phyloP scores from a whole-genome alignment of 2,888 invertebrate genomes.

The Plebejus anna region DNA sequence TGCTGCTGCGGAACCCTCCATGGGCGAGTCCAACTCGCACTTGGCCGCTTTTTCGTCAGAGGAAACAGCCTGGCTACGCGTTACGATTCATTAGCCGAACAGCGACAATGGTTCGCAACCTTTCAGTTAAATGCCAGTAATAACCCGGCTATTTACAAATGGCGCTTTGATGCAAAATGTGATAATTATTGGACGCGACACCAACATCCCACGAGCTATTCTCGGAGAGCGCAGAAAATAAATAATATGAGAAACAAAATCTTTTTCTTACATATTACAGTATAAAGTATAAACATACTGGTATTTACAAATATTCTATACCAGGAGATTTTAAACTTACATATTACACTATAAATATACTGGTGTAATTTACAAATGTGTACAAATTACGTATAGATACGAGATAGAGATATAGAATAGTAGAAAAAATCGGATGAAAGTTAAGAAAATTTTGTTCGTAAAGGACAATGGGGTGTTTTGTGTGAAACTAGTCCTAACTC shows the following conservation, averaged over 20 bases:
- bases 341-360: too few species aligned
- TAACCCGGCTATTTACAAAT: constrained; percentile 15
- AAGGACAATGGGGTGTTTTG: too few species aligned
- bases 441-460: too few species aligned
- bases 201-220: constrained; percentile 16
- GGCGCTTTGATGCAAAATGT: constrained; percentile 11
- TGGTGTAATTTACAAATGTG: too few species aligned
- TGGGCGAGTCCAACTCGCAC: too few species aligned
- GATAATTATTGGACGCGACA: constrained; percentile 12
- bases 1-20: too few species aligned
- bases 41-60: not conserved
- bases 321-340: not conserved
- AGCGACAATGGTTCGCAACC: constrained; percentile 3
- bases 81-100: constrained; percentile 2
- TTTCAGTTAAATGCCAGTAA: constrained; percentile 14
- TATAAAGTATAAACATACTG: too few species aligned
- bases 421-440: too few species aligned
- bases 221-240: not conserved
- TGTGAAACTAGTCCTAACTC: too few species aligned
- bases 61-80: not conserved
- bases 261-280: not conserved
- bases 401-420: too few species aligned
- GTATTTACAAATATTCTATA: too few species aligned
- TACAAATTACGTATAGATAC: too few species aligned
- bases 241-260: not conserved